Conservation (phyloP, 1,140 invertebrate species). For the Bradysia coprophila region DNA sequence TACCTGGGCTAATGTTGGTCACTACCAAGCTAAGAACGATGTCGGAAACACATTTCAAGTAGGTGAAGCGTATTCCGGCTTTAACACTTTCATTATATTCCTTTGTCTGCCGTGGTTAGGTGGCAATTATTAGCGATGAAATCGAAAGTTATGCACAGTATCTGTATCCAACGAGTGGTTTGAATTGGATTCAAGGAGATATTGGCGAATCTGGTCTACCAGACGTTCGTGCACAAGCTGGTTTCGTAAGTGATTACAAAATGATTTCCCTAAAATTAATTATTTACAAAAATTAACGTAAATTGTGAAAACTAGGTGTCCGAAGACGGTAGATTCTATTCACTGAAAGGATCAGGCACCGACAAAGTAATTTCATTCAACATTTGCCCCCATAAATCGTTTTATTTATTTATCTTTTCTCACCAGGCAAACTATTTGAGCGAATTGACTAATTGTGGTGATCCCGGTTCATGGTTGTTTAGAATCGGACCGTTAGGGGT, state of each 20-base stretch:
- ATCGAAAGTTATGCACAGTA: constrained; percentile 66
- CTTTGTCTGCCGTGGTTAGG: constrained; percentile 31
- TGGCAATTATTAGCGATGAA: constrained; percentile 65
- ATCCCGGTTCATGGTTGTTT: constrained; percentile 69
- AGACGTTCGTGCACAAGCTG: constrained; percentile 80
- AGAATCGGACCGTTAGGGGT: constrained; percentile 46
- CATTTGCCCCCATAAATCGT: neutral
- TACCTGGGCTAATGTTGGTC: constrained; percentile 50
- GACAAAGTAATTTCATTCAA: constrained; percentile 42
- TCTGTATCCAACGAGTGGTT: constrained; percentile 68
- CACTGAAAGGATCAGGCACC: constrained; percentile 67
- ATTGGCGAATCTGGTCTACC: constrained; percentile 42
- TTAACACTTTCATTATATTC: constrained; percentile 1
- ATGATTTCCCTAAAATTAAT: too few species aligned
- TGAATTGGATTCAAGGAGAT: constrained; percentile 77
- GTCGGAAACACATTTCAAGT: constrained; percentile 33
- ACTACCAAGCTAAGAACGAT: constrained; percentile 26
- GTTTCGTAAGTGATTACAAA: too few species aligned
- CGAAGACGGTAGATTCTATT: constrained; percentile 49
- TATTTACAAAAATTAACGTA: too few species aligned
- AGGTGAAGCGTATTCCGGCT: constrained; percentile 4
- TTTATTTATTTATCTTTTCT: constrained; percentile 13
- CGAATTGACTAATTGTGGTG: constrained; percentile 53
- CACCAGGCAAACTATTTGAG: constrained; percentile 42
- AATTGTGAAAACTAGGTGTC: too few species aligned